Percentiles rank a stretch among this genome's conserved stretches.
Evolutionary conservation across 2,888 invertebrate genomes (phyloP).

Genomic region (Steromphala cineraria): DNA sequence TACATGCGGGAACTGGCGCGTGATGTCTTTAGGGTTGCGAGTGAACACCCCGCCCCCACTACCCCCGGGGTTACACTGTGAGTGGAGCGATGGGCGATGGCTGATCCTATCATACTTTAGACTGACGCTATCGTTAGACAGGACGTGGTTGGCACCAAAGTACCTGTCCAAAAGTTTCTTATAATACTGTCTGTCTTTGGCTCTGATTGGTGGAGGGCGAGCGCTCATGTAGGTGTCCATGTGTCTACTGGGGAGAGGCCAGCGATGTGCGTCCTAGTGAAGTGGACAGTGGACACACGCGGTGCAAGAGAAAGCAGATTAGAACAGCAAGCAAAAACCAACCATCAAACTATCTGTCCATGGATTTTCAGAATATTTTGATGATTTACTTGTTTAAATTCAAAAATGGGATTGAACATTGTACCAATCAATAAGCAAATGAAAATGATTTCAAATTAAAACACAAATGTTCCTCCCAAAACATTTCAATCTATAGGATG

Average conservation of each 20-base stretch:
- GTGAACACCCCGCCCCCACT: constrained; percentile 41
- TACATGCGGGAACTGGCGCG: constrained; percentile 57
- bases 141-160: constrained; percentile 66
- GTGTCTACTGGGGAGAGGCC: constrained; percentile 21
- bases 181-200: constrained; percentile 68
- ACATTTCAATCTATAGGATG: too few relatives aligned
- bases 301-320: constrained; percentile 20
- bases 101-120: constrained; percentile 29
- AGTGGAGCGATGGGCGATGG: not conserved
- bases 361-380: too few relatives aligned
- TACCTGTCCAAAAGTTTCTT: constrained; percentile 68
- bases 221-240: constrained; percentile 54
- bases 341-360: not conserved
- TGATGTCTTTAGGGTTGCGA: constrained; percentile 48
- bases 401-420: too few relatives aligned
- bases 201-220: constrained; percentile 56
- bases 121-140: constrained; percentile 50
- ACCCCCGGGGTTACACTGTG: constrained; percentile 12
- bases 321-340: not conserved
- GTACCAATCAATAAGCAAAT: too few relatives aligned
- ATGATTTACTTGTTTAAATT: too few relatives aligned
- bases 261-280: not conserved
- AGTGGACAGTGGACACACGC: not conserved
- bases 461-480: too few relatives aligned
- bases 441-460: too few relatives aligned